Evolutionary conservation across 2,113 vertebrate species (phyloP), one percentile per base, ranked within the genome.

Genomic region (Pipa parva): DNA sequence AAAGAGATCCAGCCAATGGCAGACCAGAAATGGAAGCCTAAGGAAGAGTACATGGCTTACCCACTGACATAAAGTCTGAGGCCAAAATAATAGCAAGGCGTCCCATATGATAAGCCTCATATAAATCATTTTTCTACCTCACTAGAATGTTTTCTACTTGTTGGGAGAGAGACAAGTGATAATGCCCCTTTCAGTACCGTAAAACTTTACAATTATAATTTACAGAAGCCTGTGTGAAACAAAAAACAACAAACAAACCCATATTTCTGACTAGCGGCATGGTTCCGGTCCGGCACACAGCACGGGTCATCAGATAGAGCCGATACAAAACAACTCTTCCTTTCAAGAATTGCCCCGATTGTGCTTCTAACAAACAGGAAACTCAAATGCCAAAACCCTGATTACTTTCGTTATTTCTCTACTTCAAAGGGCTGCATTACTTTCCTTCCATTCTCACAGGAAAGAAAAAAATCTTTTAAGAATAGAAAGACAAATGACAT

Each of bases 401-500:
- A 17, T 58, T 60, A 73, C n/a, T 20, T 71, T 69, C 52, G 27
- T 26, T 27, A 25, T 63, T 72, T 74, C 33, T 26, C 42, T 50
- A 59, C 65, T 59, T 59, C 64, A 68, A 60, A 54, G 63, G 28
- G 20, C 10, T 4, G 21, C 45, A n/a, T 26, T 15, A 1, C 26
- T 59, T 68, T 59, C 29, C 13, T 63, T 63, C 51, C 48, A 52
- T 61, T 31, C 46, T 51, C 58, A 71, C 67, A 76, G 64, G 58
- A 78, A 82, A 63, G 78, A 57, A 24, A 60, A 17, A 73, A 65
- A 18, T 71, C 71, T 42, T 45, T 63, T 72, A 17, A 55, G 27
- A 68, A 60, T n/a, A 52, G 25, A 52, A 52, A 31, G 31, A 24
- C n/a, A 78, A 75, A 76, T 79, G 54, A 76, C 79, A 75, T 76